Conservation (phyloP, 53 echinoderm and acorn worm genomes). For the Patiria pectinifera region DNA sequence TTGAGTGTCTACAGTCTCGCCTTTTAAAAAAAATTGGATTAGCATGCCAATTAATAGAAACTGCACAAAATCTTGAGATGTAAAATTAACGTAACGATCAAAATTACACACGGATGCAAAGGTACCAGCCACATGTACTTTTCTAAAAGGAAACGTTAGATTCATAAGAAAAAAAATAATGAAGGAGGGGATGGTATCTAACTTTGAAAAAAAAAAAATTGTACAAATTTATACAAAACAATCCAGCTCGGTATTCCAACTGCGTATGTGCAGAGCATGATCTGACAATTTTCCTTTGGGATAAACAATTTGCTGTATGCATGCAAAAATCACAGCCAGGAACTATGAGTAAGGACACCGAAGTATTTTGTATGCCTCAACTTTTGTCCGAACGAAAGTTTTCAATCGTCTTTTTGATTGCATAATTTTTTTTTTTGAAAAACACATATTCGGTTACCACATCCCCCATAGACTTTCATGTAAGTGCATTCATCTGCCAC, state of each 20-base stretch:
- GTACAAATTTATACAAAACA: background rate
- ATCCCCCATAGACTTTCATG: no score
- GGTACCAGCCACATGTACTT: conserved; percentile 51
- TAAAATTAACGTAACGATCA: background rate
- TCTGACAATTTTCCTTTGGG: no score
- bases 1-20: background rate
- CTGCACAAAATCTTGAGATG: background rate
- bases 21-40: background rate
- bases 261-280: background rate
- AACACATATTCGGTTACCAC: no score
- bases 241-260: background rate
- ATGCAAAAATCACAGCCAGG: no score
- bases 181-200: background rate
- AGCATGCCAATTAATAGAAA: background rate
- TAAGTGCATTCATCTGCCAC: no score
- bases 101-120: conserved; percentile 29
- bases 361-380: no score
- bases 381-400: no score
- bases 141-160: background rate
- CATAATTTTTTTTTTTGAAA: no score
- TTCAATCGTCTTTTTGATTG: no score
- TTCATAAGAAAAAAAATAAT: background rate
- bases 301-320: no score
- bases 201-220: background rate
- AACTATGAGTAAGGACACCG: no score